A percentile compares a stretch with the other conserved stretches of the same genome.
These are phyloP conservation scores for Drosophila anceps DNA, from an alignment of 2,888 invertebrate genomes.

Conservation along the genomic window DNA sequence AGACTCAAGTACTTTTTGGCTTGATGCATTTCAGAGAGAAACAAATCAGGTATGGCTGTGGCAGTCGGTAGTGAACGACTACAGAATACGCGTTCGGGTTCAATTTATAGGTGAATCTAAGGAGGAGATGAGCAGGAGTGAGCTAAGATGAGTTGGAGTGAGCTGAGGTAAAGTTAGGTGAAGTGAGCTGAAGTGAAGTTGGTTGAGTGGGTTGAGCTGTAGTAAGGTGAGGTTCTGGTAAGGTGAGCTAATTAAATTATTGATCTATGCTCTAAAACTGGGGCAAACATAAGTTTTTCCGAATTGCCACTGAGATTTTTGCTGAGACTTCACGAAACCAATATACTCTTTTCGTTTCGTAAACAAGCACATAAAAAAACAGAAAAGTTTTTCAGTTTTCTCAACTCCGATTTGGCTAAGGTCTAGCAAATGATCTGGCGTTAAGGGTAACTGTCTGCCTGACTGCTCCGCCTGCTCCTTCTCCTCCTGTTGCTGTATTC, in stretches of 20 bases:
- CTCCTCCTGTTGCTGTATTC: slow-evolving; percentile 1
- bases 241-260: neutral
- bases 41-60: neutral
- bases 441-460: slow-evolving; percentile 20
- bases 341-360: neutral
- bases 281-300: too few species aligned
- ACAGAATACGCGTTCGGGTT: neutral
- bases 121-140: neutral
- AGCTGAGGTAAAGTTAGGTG: neutral
- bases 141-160: neutral
- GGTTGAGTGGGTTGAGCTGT: neutral
- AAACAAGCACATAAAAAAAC: neutral
- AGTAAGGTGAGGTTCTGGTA: neutral
- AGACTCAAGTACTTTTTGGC: slow-evolving; percentile 38
- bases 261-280: too few species aligned
- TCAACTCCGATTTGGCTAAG: slow-evolving; percentile 26
- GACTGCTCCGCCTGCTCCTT: slow-evolving; percentile 3
- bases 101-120: neutral
- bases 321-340: neutral
- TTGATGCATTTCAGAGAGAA: neutral
- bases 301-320: too few species aligned
- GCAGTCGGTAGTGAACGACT: neutral
- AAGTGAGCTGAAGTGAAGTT: neutral
- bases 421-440: slow-evolving; percentile 1
- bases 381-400: slow-evolving; percentile 27